Evolutionary conservation across 2,888 invertebrate species (phyloP).

Genomic region (Phorcus lineatus): DNA sequence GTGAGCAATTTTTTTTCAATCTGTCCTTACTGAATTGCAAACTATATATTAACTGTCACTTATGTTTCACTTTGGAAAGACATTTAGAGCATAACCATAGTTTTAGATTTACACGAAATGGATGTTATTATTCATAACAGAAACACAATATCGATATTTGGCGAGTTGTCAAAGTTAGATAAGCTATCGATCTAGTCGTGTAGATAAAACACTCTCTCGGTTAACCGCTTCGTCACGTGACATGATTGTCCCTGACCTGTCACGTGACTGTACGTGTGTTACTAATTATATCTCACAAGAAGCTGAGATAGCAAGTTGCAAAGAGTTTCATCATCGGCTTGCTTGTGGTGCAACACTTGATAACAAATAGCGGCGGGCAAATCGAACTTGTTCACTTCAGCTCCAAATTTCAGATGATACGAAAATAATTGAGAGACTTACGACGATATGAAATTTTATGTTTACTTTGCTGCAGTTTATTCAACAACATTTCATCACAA

Average conservation of each 20-base stretch:
- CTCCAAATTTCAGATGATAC: too few relatives aligned
- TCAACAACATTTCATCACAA: conserved; percentile 11
- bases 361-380: not conserved
- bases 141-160: too few relatives aligned
- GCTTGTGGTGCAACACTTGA: conserved; percentile 12
- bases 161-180: not conserved
- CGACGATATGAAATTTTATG: not conserved
- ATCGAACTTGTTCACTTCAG: not conserved
- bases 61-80: too few relatives aligned
- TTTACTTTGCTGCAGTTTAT: not conserved
- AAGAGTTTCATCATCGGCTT: conserved; percentile 5
- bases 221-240: conserved; percentile 25
- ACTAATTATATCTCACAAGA: not conserved
- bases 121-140: too few relatives aligned
- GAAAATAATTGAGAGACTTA: too few relatives aligned
- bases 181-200: not conserved
- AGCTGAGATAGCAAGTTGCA: conserved; percentile 6
- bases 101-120: too few relatives aligned
- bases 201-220: not conserved
- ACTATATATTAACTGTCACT: too few relatives aligned
- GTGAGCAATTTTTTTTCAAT: conserved; percentile 52
- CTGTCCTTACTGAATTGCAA: too few relatives aligned
- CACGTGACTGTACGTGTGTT: conserved; percentile 26
- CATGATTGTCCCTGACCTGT: not conserved
- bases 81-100: too few relatives aligned